Base-by-base conservation (phyloP, 35 echinoderm and acorn worm species). In the Heliocidaris erythrogramma region DNA sequence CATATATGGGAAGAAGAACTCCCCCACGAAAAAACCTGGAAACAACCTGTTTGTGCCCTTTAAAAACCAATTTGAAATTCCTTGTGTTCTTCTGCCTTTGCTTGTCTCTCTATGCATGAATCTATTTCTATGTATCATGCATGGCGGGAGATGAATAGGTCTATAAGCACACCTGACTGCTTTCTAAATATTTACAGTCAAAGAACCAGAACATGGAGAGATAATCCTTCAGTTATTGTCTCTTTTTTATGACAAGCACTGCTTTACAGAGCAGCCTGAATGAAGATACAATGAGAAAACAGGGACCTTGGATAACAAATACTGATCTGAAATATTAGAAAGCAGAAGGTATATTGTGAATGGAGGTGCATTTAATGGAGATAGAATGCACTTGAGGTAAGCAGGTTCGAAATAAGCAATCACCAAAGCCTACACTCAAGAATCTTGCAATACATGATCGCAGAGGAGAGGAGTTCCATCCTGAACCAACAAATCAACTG, bases 181-280 rank as follows among this genome's bases (percentile, higher is more conserved):
- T 78, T 78, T 78, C 65, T 78, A 78, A 78, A 78, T 78, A 78
- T 78, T 78, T 78, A 78, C 65, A 78, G 27, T 18, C 65, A 78
- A 78, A 78, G 27, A 21, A n/a, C 18, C 17, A 78, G 65, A 78
- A 78, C 65, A 78, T 78, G 65, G 27, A 78, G 24, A n/a, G 27
- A 78, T n/a, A 78, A 78, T 78, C 65, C 65, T 71, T n/a, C 65
- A 78, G 65, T 78, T 78, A 78, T 78, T 78, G 65, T 78, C 65
- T 27, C 17, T 78, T 24, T 42, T 78, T n/a, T 78, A 7, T 78
- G 65, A 78, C 5, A 21, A 78, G 60, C 17, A 69, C 60, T 69
- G 60, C 24, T 69, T 69, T 69, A 21, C 60, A 69, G 60, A 24
- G 16, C 60, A 69, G 18, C 27, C 65, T 78, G 21, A 78, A 78